Conservation (phyloP, 2,888 invertebrate genomes). For the Patella ulyssiponensis region DNA sequence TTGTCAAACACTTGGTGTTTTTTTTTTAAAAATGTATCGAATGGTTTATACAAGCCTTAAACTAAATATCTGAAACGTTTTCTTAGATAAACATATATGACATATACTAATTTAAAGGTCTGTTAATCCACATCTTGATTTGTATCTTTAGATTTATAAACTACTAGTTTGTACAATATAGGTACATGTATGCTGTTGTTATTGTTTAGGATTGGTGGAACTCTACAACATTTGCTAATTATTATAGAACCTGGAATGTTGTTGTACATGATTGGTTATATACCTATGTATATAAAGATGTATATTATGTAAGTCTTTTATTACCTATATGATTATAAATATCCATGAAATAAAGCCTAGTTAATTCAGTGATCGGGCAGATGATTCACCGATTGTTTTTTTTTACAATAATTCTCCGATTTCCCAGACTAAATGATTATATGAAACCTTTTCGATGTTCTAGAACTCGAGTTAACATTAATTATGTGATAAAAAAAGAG, state of each 20-base stretch:
- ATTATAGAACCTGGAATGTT: constrained; percentile 95
- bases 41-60: too few species aligned
- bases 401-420: too few species aligned
- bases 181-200: constrained; percentile 7
- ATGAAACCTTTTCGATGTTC: too few species aligned
- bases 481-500: too few species aligned
- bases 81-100: too few species aligned
- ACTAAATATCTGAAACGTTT: too few species aligned
- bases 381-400: not conserved
- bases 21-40: too few species aligned
- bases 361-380: not conserved
- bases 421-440: too few species aligned
- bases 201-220: constrained; percentile 92
- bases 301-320: constrained; percentile 57
- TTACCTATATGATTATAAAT: not conserved
- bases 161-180: not conserved
- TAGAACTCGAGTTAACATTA: too few species aligned
- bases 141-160: not conserved
- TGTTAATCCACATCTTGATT: not conserved
- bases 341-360: not conserved
- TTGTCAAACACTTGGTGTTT: too few species aligned
- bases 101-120: not conserved
- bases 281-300: constrained; percentile 87
- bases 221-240: constrained; percentile 83
- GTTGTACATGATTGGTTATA: constrained; percentile 96